These are phyloP conservation scores for Paratilapia polleni DNA, from an alignment of 2,113 vertebrate genomes.

Conservation along the genomic window DNA sequence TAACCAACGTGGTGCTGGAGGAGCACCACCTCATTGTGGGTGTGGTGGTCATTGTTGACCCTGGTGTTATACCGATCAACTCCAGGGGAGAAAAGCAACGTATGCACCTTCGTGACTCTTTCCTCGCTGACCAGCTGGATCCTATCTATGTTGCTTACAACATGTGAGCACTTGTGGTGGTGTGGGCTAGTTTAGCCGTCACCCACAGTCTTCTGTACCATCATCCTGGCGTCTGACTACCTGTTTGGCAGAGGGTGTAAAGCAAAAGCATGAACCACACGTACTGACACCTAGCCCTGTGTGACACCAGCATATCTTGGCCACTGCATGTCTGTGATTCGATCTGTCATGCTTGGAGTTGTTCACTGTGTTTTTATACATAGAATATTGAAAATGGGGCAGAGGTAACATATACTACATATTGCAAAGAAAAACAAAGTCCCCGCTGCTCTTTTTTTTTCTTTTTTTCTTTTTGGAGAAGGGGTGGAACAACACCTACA, in stretches of 20 bases:
- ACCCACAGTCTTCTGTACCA: slow-evolving; percentile 8
- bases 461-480: neutral
- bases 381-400: slow-evolving; percentile 38
- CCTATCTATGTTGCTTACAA: slow-evolving; percentile 99
- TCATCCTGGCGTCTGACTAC: neutral
- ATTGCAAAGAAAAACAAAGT: slow-evolving; percentile 18
- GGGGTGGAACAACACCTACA: slow-evolving; percentile 4
- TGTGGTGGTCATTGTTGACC: slow-evolving; percentile 97
- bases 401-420: slow-evolving; percentile 18
- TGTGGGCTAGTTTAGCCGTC: neutral
- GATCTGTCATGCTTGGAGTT: slow-evolving; percentile 56
- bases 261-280: slow-evolving; percentile 45
- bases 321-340: slow-evolving; percentile 68
- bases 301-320: slow-evolving; percentile 68
- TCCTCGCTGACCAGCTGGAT: slow-evolving; percentile 95
- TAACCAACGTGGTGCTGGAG: slow-evolving; percentile 97
- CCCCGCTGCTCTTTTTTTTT: slow-evolving; percentile 32
- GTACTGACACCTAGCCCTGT: slow-evolving; percentile 32
- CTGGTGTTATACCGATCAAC: slow-evolving; percentile 96
- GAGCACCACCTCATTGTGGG: slow-evolving; percentile 97
- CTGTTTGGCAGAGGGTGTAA: slow-evolving; percentile 31
- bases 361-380: slow-evolving; percentile 72
- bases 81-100: slow-evolving; percentile 97
- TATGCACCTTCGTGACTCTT: slow-evolving; percentile 98
- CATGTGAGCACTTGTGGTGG: slow-evolving; percentile 83